A percentile compares a stretch with the other conserved stretches of the same genome.
Conservation (phyloP, 2,113 vertebrate genomes). For the Megaceryle torquata region DNA sequence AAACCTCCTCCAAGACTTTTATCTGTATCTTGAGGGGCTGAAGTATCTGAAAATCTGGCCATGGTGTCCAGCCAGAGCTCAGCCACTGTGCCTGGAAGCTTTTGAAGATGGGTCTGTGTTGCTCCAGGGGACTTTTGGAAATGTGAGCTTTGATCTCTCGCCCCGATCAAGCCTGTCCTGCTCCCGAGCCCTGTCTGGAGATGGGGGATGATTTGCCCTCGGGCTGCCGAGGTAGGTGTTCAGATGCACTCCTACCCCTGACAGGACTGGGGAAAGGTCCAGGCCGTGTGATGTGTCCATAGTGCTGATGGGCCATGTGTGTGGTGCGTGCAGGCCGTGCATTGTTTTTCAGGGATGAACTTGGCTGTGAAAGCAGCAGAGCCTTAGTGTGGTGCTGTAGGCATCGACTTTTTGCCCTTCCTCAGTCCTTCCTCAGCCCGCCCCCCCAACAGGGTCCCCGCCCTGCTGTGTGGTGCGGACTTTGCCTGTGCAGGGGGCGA, state of each 20-base stretch:
- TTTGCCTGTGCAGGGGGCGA: background rate
- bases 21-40: background rate
- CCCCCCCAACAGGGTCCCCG: background rate
- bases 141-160: background rate
- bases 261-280: background rate
- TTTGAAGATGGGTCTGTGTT: background rate
- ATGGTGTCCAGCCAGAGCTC: background rate
- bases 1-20: background rate
- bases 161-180: background rate
- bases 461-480: background rate
- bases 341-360: background rate
- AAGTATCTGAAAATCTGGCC: background rate
- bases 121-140: background rate
- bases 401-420: background rate
- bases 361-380: background rate
- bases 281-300: rapidly evolving
- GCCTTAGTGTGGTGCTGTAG: background rate
- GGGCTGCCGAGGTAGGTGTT: background rate
- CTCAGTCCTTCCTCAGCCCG: background rate
- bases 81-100: background rate
- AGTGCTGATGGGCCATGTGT: background rate
- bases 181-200: background rate
- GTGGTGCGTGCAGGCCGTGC: rapidly evolving
- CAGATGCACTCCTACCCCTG: background rate
- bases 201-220: background rate